These are phyloP conservation scores for Epinotia brunnichana DNA, from an alignment of 2,888 invertebrate genomes.

Conservation along the genomic window DNA sequence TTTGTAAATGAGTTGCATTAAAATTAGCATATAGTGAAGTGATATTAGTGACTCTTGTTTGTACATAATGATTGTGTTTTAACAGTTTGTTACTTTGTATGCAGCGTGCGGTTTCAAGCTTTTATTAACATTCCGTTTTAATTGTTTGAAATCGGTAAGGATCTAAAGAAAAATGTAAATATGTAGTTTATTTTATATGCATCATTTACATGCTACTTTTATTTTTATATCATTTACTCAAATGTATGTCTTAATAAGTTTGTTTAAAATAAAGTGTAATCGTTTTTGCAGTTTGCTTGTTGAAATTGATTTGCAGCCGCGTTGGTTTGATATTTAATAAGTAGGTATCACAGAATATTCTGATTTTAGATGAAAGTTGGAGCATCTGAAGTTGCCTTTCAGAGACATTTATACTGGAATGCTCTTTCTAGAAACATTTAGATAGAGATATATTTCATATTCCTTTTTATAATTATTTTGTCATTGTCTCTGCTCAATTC, in stretches of 20 bases:
- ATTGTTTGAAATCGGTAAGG: conserved; percentile 55
- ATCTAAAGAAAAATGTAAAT: conserved; percentile 69
- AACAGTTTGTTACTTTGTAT: conserved; percentile 28
- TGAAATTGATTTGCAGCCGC: conserved; percentile 40
- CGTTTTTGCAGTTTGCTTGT: conserved; percentile 49
- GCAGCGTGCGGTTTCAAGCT: conserved; percentile 51
- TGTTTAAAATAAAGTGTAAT: conserved; percentile 55
- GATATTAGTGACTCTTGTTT: conserved; percentile 51
- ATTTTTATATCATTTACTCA: conserved; percentile 75
- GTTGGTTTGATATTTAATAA: conserved; percentile 26
- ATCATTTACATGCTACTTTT: conserved; percentile 71
- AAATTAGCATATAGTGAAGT: conserved; percentile 52
- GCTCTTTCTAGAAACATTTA: conserved; percentile 29
- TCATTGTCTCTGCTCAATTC: conserved; percentile 36
- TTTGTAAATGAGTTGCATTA: conserved; percentile 44
- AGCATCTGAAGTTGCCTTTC: conserved; percentile 27
- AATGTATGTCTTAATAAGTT: conserved; percentile 68
- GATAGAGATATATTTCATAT: conserved; percentile 28
- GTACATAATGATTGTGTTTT: conserved; percentile 50
- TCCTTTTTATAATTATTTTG: conserved; percentile 24
- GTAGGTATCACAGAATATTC: conserved; percentile 26
- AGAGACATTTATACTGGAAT: conserved; percentile 21
- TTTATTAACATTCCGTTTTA: conserved; percentile 43
- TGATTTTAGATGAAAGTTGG: conserved; percentile 20
- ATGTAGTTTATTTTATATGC: conserved; percentile 69